Evolutionary conservation across 1,140 invertebrate genomes (phyloP).

Genomic region (Drosophila tristis): DNA sequence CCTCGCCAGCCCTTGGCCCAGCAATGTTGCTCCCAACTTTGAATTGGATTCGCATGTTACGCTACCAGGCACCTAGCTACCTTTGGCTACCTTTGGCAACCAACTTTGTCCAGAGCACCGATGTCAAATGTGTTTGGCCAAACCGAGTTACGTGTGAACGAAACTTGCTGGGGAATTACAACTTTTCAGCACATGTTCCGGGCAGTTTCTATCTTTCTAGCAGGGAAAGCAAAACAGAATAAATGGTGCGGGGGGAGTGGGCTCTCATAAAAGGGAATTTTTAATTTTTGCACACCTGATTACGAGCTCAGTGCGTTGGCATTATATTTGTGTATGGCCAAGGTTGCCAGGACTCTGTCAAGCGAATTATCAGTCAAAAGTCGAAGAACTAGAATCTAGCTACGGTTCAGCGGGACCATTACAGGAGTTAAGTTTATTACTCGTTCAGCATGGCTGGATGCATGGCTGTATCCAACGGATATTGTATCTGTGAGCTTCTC

Average conservation of each 20-base stretch:
- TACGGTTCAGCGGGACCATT: too few species aligned
- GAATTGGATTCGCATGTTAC: constrained; percentile 74
- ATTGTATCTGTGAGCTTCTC: constrained; percentile 51
- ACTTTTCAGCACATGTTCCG: constrained; percentile 50
- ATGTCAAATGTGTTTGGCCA: constrained; percentile 65
- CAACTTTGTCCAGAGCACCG: constrained; percentile 59
- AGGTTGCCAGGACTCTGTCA: too few species aligned
- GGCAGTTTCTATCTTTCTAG: constrained; percentile 11
- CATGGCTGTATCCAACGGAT: constrained; percentile 53
- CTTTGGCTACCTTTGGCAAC: too few species aligned
- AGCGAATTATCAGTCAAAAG: too few species aligned
- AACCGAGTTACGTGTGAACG: constrained; percentile 33
- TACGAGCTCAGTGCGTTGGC: neutral
- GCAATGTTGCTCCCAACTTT: constrained; percentile 64
- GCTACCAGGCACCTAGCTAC: constrained; percentile 41
- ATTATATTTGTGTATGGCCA: too few species aligned
- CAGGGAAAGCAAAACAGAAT: constrained; percentile 9
- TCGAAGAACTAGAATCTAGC: too few species aligned
- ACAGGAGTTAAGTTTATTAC: constrained; percentile 42
- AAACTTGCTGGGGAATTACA: constrained; percentile 60
- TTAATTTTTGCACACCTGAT: neutral
- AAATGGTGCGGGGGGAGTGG: constrained; percentile 1
- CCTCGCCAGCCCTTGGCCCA: constrained; percentile 24
- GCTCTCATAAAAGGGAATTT: neutral
- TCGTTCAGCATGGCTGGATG: constrained; percentile 42